These are phyloP conservation scores for Pteromalus puparum DNA, from an alignment of 1,140 invertebrate species.

Conservation along the genomic window DNA sequence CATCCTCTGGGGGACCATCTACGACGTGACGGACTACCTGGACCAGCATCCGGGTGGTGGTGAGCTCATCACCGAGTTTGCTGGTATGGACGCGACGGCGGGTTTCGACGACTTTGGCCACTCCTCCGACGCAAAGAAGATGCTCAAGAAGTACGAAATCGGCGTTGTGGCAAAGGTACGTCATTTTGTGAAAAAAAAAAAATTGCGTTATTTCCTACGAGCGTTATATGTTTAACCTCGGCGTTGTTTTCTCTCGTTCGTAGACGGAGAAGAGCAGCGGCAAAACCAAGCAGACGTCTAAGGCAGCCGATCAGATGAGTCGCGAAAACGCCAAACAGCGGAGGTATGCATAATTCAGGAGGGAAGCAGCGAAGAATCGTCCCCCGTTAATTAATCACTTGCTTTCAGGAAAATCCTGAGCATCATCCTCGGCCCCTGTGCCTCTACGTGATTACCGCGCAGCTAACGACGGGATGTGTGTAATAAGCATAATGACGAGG, in stretches of 20 bases:
- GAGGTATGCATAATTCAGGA: slow-evolving; percentile 25
- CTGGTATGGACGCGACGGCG: slow-evolving; percentile 79
- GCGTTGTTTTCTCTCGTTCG: too few species aligned
- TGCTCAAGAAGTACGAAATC: slow-evolving; percentile 79
- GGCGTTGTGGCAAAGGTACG: slow-evolving; percentile 78
- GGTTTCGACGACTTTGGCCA: slow-evolving; percentile 81
- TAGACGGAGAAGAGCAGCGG: neutral
- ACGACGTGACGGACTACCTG: slow-evolving; percentile 80
- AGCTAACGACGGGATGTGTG: too few species aligned
- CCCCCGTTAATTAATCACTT: neutral
- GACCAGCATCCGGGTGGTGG: slow-evolving; percentile 81
- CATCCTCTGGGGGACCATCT: slow-evolving; percentile 79
- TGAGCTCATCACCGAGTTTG: slow-evolving; percentile 79
- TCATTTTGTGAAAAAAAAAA: too few species aligned
- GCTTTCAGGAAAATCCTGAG: slow-evolving; percentile 37
- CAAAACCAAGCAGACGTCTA: neutral
- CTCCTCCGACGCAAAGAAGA: slow-evolving; percentile 77
- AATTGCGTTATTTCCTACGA: too few species aligned
- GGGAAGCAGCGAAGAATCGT: neutral
- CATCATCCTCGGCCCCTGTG: slow-evolving; percentile 17
- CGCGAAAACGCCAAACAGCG: neutral
- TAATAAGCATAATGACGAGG: too few species aligned
- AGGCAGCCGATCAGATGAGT: neutral
- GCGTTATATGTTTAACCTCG: too few species aligned
- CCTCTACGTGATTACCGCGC: neutral